Conservation (phyloP, 2,888 invertebrate genomes). For the Sarcophaga rosellei region DNA sequence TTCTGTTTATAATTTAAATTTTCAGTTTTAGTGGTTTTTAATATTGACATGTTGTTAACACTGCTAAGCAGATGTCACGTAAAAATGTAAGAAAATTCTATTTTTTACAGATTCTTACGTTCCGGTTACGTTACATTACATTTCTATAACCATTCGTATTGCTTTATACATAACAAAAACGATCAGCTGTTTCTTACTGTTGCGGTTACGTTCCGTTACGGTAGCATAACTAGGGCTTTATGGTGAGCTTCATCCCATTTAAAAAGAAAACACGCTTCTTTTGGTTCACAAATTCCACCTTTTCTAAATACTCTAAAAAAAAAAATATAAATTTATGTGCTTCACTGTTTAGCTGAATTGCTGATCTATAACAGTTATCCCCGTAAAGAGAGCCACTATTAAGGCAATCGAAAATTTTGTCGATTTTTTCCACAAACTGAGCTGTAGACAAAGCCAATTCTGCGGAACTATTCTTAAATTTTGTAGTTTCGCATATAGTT, state of each 20-base stretch:
- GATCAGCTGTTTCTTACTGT: no score
- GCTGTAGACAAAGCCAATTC: neutral
- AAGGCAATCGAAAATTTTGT: constrained; percentile 1
- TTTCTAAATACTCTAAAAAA: neutral
- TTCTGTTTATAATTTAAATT: no score
- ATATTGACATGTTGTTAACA: no score
- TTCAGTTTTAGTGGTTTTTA: no score
- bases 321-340: constrained; percentile 8
- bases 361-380: neutral
- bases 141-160: no score
- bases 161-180: no score
- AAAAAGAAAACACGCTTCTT: constrained; percentile 11
- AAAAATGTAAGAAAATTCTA: no score
- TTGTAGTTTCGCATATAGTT: neutral
- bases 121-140: no score
- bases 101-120: no score
- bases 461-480: neutral
- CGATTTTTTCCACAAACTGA: constrained; percentile 2
- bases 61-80: no score
- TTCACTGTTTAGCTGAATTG: neutral
- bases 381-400: constrained; percentile 1
- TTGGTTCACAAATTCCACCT: neutral
- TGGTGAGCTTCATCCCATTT: constrained; percentile 11
- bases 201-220: no score
- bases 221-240: no score